Evolutionary conservation across 1,140 invertebrate genomes (phyloP), one percentile per base, ranked within the genome.

Genomic region (Pogonomyrmex californicus): DNA sequence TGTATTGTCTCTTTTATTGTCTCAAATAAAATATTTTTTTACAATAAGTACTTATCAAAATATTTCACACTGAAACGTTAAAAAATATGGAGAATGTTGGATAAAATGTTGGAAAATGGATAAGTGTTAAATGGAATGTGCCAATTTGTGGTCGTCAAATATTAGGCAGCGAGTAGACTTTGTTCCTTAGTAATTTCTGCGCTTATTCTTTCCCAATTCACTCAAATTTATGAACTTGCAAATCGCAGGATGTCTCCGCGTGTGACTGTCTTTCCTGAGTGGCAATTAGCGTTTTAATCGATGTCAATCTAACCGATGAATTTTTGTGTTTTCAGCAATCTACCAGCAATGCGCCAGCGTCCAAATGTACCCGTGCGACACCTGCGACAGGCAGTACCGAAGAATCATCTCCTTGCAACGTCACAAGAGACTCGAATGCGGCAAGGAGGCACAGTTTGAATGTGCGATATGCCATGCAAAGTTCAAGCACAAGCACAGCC

Each of bases 401-500:
- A 91, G 95, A 71, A 73, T 92, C 0, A 93, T 94, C n/a, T 93
- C 93, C n/a, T 73, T 95, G 38, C 93, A 93, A 23, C 93, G 95
- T 0, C 95, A 95, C 86, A 93, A 94, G 86, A 92, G 89, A 60
- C 90, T 95, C 38, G 95, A 95, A 77, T 95, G 94, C 78, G 94
- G 94, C n/a, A 94, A 95, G 79, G 93, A 93, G 23, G 94, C 94
- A 0, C 92, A 95, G 70, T 95, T 93, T 82, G 92, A 93, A 51
- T 95, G 95, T 62, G 90, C 92, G n/a, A 87, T 94, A 0, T 95
- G 94, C 86, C 92, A 93, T 36, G 87, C 92, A 10, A 92, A 91
- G 70, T 95, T 95, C 89, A 95, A 95, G 68, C 94, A 95, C 90
- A 95, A 94, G 38, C 94, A 95, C 87, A 94, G 93, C 49, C 87